Percentiles rank a stretch among this genome's conserved stretches.
phyloP scores from a whole-genome alignment of 2,113 vertebrate species.

The Nerophis lumbriciformis region DNA sequence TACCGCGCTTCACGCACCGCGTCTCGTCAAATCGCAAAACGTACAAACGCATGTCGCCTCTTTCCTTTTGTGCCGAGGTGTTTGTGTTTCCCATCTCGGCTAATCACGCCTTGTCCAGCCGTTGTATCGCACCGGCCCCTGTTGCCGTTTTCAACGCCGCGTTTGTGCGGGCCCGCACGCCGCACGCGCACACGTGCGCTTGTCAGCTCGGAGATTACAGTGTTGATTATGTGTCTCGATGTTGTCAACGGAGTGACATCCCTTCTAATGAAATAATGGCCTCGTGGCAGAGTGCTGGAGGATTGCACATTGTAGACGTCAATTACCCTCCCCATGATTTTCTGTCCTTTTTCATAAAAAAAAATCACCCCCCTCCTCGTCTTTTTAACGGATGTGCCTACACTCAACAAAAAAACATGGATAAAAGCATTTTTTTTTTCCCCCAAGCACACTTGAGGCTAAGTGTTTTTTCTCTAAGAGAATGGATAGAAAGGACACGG shows the following conservation, averaged over 20 bases:
- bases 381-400: conserved; percentile 31
- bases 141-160: conserved; percentile 9
- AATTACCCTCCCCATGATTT: conserved; percentile 61
- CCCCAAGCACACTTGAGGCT: conserved; percentile 36
- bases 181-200: background rate
- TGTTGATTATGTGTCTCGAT: conserved; percentile 67
- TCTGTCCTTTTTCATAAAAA: conserved; percentile 38
- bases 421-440: conserved; percentile 44
- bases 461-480: conserved; percentile 50
- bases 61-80: conserved; percentile 25
- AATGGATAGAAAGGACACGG: conserved; percentile 48
- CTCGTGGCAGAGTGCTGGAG: conserved; percentile 50
- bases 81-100: conserved; percentile 25
- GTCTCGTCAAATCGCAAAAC: conserved; percentile 4
- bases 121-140: conserved; percentile 35
- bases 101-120: conserved; percentile 27
- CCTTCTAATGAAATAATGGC: conserved; percentile 74
- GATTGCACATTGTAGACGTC: conserved; percentile 67
- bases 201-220: conserved; percentile 51
- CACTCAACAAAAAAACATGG: conserved; percentile 47
- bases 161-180: conserved; percentile 21
- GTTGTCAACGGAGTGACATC: conserved; percentile 64
- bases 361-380: conserved; percentile 14
- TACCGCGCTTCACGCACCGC: conserved; percentile 15
- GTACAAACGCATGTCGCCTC: background rate